Percentiles rank a stretch among this genome's conserved stretches.
phyloP scores from a whole-genome alignment of 1,140 invertebrate species.

The Formica exsecta region DNA sequence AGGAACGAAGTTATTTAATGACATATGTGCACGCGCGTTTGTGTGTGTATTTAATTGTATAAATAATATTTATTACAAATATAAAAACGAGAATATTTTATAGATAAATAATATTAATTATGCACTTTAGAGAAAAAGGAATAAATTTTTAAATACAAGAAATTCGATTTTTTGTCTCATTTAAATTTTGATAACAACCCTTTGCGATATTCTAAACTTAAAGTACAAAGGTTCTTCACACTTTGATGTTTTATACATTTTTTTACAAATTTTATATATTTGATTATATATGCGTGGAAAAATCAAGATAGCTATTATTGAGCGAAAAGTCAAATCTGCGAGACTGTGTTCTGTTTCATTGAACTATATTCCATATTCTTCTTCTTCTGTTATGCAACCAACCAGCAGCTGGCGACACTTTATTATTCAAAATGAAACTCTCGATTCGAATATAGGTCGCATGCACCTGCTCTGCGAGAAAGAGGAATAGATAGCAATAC shows the following conservation, averaged over 20 bases:
- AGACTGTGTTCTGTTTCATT: not conserved
- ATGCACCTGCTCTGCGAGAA: conserved; percentile 1
- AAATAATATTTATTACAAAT: not conserved
- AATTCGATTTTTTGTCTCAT: not conserved
- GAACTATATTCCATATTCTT: conserved; percentile 21
- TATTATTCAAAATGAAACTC: conserved; percentile 59
- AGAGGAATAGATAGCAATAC: not conserved
- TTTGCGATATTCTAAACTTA: not conserved
- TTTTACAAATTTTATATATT: not conserved
- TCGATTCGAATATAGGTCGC: conserved; percentile 26
- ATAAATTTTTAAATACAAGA: conserved; percentile 3
- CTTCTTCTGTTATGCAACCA: conserved; percentile 19
- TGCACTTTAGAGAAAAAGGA: not conserved
- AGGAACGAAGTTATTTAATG: not conserved
- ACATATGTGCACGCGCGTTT: not conserved
- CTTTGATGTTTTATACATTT: not conserved
- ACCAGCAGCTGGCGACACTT: conserved; percentile 33
- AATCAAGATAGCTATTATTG: not conserved
- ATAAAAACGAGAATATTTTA: not conserved
- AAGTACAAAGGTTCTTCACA: not conserved
- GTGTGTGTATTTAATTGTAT: too few relatives aligned
- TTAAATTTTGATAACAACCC: conserved; percentile 12
- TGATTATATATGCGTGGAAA: not conserved
- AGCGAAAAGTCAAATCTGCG: conserved; percentile 6
- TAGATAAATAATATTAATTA: not conserved